Evolutionary conservation across 2,797 vertebrate species (phyloP), one percentile per base, ranked within the genome.

Genomic region (Microcaecilia unicolor): DNA sequence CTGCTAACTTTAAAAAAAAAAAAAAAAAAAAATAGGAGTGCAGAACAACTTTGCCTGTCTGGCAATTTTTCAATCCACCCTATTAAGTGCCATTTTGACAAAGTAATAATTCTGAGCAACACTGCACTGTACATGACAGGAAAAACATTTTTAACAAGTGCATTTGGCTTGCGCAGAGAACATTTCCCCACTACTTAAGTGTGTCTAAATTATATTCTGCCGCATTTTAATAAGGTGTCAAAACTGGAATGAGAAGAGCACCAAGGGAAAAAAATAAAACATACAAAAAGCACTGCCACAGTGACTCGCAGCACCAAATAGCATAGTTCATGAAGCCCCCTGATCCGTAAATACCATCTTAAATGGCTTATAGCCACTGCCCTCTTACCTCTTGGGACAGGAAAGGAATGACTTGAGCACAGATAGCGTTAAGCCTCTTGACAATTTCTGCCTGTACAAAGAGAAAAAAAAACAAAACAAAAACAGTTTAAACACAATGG

Each of bases 361-460:
- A 48, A 34, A 44, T 37, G 22, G 18, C 25, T 22, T 37, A 36
- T 41, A 58, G 71, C 58, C 28, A 21, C 39, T 33, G 56, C 36
- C 41, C 45, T 42, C 81, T 80, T 90, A 98, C 95, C 93, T 98
- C 94, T 69, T 96, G 95, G 70, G 95, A 97, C 72, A 98, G 81
- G 76, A 98, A 98, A 38, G 95, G 95, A 84, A 98, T 97, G 79
- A 98, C 92, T 87, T 98, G 94, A 58, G 94, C 95, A 65, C 95
- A 98, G 85, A 98, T 98, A 66, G 95, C 93, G 14, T 96, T 98
- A 80, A 98, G 88, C 51, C 95, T 87, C 62, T 98, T 98, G 75
- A 98, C 95, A 65, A 98, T 98, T 84, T 98, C 95, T 67, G 93
- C 94, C 95, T 98, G 85, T 30, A 81, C 84, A 60, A 76, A 77